Base-by-base conservation (phyloP, 1,140 invertebrate genomes). In the Monomorium pharaonis region DNA sequence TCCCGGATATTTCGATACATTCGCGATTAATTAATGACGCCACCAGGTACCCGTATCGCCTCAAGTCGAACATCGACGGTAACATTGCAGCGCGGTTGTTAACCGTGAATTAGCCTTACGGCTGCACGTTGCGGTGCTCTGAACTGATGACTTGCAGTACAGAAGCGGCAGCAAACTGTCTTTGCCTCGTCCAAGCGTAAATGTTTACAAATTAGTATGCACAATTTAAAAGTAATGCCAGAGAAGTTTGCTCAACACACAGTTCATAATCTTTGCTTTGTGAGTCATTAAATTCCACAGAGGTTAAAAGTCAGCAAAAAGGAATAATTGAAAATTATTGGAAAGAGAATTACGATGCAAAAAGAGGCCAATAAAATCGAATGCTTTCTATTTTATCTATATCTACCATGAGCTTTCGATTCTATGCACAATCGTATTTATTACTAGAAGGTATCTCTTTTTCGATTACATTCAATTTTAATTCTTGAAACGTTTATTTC, bases 1-100 rank as follows among this genome's bases (percentile, higher is more conserved):
- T 89, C 80, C 70, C 75, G 54, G 84, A 89, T 89, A 89, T 89
- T 89, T 89, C 87, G 88, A 89, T 89, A 89, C 88, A 58, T 83
- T 89, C 78, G 87, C 77, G 76, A 89, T 89, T 89, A 89, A 89
- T 89, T 89, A 89, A 89, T 89, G 84, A 89, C 84, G 65, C 58
- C 76, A 81, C 78, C 18, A 72, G 78, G 51, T 72, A 72, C 63
- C 49, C 49, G 49, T 83, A 83, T 72, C 51, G 67, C 37, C 65
- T 83, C 65, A 42, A 83, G 78, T 83, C 78, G 67, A 81, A 70
- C 78, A 81, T 70, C 51, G 33, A 58, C 37, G 37, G 37, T 27
- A 47, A 74, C 49, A 54, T 49, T 81, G 78, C 65, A 56, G 33
- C 30, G 44, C 51, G 78, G 51, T 83, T 83, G 67, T 72, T 74